Conservation (phyloP, 2,888 invertebrate genomes). For the Megaustenia siamemsis region DNA sequence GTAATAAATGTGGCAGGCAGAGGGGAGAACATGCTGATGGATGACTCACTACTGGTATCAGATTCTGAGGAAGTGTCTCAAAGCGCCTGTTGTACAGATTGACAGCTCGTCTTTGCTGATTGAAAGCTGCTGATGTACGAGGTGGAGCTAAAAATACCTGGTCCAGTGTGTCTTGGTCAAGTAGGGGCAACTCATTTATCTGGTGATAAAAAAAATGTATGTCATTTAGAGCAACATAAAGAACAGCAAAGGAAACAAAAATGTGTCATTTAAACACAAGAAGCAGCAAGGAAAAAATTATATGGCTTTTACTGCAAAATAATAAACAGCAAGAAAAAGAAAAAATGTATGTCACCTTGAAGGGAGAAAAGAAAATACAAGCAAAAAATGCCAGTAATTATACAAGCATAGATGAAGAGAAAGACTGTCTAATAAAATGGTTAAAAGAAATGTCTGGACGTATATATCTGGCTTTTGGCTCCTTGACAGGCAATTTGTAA, state of each 20-base stretch:
- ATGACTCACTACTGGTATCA: not conserved
- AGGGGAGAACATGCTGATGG: constrained; percentile 1
- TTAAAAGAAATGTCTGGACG: too few species aligned
- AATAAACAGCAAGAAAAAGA: too few species aligned
- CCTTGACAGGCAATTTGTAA: too few species aligned
- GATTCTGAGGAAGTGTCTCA: not conserved
- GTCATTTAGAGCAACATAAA: not conserved
- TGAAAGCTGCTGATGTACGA: constrained; percentile 15
- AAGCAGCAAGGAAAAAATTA: too few species aligned
- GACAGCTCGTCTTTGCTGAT: constrained; percentile 18
- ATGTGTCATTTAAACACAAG: too few species aligned
- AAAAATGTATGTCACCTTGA: too few species aligned
- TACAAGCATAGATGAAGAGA: too few species aligned
- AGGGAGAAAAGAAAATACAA: too few species aligned
- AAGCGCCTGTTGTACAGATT: constrained; percentile 23
- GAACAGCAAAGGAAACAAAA: not conserved
- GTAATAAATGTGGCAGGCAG: constrained; percentile 26
- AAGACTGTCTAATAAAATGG: too few species aligned
- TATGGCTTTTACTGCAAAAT: too few species aligned
- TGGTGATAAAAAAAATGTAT: constrained; percentile 32
- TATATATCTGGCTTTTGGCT: too few species aligned
- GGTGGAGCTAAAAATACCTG: constrained; percentile 55
- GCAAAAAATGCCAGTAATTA: not conserved
- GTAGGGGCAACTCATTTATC: constrained; percentile 51
- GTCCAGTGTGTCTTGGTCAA: constrained; percentile 55